Evolutionary conservation across 1,140 invertebrate species (phyloP), one percentile per base, ranked within the genome.

Genomic region (Lysiphlebus fabarum): DNA sequence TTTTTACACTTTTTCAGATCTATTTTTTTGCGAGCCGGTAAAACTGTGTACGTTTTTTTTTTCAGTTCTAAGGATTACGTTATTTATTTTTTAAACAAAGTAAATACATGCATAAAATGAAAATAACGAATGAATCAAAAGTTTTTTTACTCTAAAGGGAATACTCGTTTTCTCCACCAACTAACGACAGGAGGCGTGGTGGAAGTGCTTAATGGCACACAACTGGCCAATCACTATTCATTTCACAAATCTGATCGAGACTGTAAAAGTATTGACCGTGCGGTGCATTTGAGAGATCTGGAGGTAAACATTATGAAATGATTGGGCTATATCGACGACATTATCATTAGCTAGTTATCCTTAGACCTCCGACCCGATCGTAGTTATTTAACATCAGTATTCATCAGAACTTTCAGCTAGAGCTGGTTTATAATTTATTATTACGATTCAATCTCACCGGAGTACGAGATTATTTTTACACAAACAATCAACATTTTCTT

Each of bases 221-320:
- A 11, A 37, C 41, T 43, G 45, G 53, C 58, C 58, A 60, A 60
- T 60, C 43, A 34, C 34, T 36, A 38, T 37, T 48, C 1, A 50
- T 44, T 43, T 42, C 40, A 51, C 38, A 42, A 37, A 40, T 58
- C 42, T 41, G 37, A 4, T 36, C 40, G 26, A 40, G 37, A 55
- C 44, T 67, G 73, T 82, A 77, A 79, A 79, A 79, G 76, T 79
- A 78, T 78, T 79, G 77, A 79, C 77, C 76, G 71, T 72, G 74
- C 71, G 77, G 76, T 79, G 74, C 77, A 79, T 77, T 77, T 77
- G 75, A 72, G 74, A 74, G 75, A 75, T 72, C 72, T 69, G 69
- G 73, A 75, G 75, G 73, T 75, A 67, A 75, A 72, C 70, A 65
- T 68, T 63, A 64, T 60, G 63, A 64, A 65, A 65, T 64, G 67